A percentile compares a stretch with the other conserved stretches of the same genome.
These are phyloP conservation scores for Polydrusus cervinus DNA, from an alignment of 2,888 invertebrate genomes.

Conservation along the genomic window DNA sequence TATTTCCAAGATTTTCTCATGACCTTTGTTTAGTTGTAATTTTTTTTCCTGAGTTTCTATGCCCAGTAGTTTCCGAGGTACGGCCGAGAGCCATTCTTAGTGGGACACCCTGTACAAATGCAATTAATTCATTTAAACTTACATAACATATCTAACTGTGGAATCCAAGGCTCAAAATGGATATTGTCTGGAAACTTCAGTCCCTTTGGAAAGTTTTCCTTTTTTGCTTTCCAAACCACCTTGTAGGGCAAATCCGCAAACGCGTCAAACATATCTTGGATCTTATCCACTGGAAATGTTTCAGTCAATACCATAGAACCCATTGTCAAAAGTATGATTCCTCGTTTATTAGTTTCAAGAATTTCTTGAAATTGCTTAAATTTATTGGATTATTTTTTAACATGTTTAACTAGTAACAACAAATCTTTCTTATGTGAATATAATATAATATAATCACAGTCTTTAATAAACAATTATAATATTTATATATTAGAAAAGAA, in stretches of 20 bases:
- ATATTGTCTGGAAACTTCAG: slow-evolving; percentile 72
- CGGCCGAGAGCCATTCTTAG: too few species aligned
- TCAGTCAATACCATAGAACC: slow-evolving; percentile 76
- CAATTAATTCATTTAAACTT: slow-evolving; percentile 53
- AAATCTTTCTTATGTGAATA: too few species aligned
- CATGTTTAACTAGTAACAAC: too few species aligned
- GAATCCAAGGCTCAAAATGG: slow-evolving; percentile 74
- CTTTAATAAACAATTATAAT: too few species aligned
- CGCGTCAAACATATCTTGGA: slow-evolving; percentile 72
- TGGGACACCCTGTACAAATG: too few species aligned
- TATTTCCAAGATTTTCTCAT: too few species aligned
- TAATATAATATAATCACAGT: too few species aligned
- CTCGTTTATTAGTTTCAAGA: slow-evolving; percentile 55
- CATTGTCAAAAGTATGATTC: slow-evolving; percentile 76
- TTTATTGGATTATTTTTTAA: too few species aligned
- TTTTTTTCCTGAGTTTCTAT: too few species aligned
- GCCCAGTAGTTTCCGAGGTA: too few species aligned
- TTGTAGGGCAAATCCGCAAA: slow-evolving; percentile 74
- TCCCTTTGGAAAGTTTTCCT: slow-evolving; percentile 70
- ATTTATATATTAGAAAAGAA: too few species aligned
- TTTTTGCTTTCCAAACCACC: slow-evolving; percentile 75
- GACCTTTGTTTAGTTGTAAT: too few species aligned
- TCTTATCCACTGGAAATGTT: slow-evolving; percentile 72
- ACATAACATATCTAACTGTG: slow-evolving; percentile 75
- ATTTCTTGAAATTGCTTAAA: slow-evolving; percentile 35